phyloP scores from a whole-genome alignment of 2,797 vertebrate genomes.

The Diplodus puntazzo region DNA sequence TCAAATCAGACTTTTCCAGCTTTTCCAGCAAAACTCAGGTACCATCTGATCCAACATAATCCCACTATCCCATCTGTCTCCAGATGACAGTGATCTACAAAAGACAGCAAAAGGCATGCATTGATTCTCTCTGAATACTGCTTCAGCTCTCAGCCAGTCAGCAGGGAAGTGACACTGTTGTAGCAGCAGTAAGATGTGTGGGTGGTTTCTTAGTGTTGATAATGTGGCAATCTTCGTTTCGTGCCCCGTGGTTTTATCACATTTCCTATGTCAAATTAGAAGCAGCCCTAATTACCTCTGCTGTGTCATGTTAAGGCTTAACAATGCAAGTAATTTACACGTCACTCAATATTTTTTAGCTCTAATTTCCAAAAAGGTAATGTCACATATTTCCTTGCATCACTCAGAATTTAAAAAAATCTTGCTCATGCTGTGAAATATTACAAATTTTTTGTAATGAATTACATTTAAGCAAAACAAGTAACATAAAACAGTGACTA shows the following conservation, averaged over 20 bases:
- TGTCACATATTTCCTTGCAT: no score
- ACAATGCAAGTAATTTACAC: slow-evolving; percentile 20
- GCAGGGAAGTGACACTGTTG: slow-evolving; percentile 35
- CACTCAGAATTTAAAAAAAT: no score
- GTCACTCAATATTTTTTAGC: not conserved
- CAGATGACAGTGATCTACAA: slow-evolving; percentile 13
- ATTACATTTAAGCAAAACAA: no score
- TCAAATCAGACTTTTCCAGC: not conserved
- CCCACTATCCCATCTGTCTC: not conserved
- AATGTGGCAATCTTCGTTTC: slow-evolving; percentile 76
- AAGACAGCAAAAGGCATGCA: slow-evolving; percentile 22
- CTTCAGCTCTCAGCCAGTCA: slow-evolving; percentile 45
- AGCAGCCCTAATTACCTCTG: slow-evolving; percentile 63
- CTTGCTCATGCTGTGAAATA: no score
- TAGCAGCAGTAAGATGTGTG: slow-evolving; percentile 54
- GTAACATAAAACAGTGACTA: no score
- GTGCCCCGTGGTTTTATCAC: slow-evolving; percentile 75
- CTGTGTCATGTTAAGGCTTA: slow-evolving; percentile 60
- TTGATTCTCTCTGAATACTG: slow-evolving; percentile 32
- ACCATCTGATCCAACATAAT: slow-evolving; percentile 11
- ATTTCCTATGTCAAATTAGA: slow-evolving; percentile 63
- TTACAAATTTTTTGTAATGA: no score
- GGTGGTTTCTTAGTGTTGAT: slow-evolving; percentile 60
- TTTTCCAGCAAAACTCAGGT: not conserved
- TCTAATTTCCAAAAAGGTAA: not conserved